Base-by-base conservation (phyloP, 2,888 invertebrate species). In the Formica aserva region DNA sequence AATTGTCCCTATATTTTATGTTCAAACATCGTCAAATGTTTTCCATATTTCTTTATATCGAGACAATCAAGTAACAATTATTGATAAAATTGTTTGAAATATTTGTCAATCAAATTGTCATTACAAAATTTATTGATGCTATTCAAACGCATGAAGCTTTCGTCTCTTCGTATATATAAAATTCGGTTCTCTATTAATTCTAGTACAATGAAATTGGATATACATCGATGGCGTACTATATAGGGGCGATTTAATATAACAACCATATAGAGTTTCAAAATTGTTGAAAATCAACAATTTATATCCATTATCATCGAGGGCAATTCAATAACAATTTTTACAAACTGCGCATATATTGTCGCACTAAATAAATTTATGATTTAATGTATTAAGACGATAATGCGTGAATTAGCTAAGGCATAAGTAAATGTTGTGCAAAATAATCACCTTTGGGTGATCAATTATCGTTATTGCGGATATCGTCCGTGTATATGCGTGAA, bases 231-330 rank as follows among this genome's bases (percentile, higher is more conserved):
- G 41, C 29, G 29, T n/a, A 62, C 29, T 74, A 62, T 29, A 62
- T 62, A 74, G 60, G 29, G 15, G 15, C 60, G 41, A 74, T 74
- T 62, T 26, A 74, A 74, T 74, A 62, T 60, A 74, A 74, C 60
- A 62, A 0, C n/a, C 26, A 57, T 41, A n/a, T 13, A 62, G 35
- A 71, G 9, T 71, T 71, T 55, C 35, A 22, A 55, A 71, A 60
- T 57, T 60, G 26, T 38, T 55, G 9, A 15, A 72, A 38, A 72
- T 72, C 18, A 72, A 57, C 18, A 57, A 72, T 72, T 72, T 72
- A 41, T 72, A 60, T 38, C 26, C 26, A 38, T 6, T 57, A 52
- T 52, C 0, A 32, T 60, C 26, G n/a, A 13, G 18, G 35, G 22
- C 15, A 55, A 22, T 71, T 55, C 2, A 55, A 38, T 26, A 72